Conservation (phyloP, 2,797 vertebrate species). For the Rhinichthys osculus region DNA sequence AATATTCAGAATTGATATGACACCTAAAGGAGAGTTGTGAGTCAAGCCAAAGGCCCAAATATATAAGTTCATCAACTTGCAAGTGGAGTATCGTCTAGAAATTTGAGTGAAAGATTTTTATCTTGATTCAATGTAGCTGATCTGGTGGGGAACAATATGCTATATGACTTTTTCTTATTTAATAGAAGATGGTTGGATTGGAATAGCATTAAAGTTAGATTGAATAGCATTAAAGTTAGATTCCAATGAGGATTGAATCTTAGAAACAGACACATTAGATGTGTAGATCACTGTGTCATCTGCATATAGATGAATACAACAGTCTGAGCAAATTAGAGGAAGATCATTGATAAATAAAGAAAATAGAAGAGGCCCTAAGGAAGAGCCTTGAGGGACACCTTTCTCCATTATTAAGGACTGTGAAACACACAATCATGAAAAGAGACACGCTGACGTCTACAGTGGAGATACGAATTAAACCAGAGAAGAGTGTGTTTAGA, state of each 20-base stretch:
- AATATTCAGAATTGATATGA: neutral
- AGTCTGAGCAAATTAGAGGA: too few species aligned
- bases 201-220: too few species aligned
- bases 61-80: neutral
- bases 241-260: too few species aligned
- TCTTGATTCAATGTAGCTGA: neutral
- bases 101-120: neutral
- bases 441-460: too few species aligned
- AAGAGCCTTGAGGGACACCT: neutral
- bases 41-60: neutral
- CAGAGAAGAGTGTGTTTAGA: too few species aligned
- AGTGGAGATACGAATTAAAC: too few species aligned
- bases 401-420: neutral
- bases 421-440: neutral
- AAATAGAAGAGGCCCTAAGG: too few species aligned
- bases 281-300: too few species aligned
- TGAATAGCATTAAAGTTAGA: neutral
- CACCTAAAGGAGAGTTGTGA: neutral
- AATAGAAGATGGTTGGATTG: neutral
- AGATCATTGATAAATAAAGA: neutral
- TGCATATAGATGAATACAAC: too few species aligned
- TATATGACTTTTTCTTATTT: neutral
- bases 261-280: too few species aligned
- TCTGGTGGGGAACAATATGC: neutral
- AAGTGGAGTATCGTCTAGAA: neutral